phyloP scores from a whole-genome alignment of 2,888 invertebrate genomes.

The Biston betularia region DNA sequence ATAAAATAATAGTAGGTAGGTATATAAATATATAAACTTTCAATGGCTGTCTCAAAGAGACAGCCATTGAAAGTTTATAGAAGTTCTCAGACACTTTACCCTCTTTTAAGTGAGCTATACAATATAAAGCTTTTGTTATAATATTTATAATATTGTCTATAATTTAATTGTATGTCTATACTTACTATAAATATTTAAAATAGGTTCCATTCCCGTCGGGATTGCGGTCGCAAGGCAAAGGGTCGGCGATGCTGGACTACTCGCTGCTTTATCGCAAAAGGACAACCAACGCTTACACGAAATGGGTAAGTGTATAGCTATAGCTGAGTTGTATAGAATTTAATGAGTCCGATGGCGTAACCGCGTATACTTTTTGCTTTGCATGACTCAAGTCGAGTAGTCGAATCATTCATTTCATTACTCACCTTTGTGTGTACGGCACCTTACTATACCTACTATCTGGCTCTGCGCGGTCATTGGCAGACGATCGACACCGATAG shows the following conservation, averaged over 20 bases:
- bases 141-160: neutral
- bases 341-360: constrained; percentile 33
- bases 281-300: constrained; percentile 86
- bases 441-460: constrained; percentile 21
- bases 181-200: constrained; percentile 24
- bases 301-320: constrained; percentile 74
- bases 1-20: no score
- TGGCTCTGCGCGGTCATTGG: constrained; percentile 54
- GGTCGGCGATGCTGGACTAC: constrained; percentile 87
- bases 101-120: no score
- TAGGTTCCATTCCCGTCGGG: constrained; percentile 90
- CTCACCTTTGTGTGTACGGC: constrained; percentile 29
- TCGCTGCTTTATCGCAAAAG: constrained; percentile 85
- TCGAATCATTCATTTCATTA: constrained; percentile 35
- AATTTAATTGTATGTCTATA: neutral
- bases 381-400: constrained; percentile 18
- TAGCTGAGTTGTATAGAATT: constrained; percentile 10
- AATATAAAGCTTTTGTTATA: neutral
- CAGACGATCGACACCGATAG: constrained; percentile 51
- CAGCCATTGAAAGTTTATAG: constrained; percentile 7
- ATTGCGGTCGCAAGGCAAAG: constrained; percentile 94
- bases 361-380: constrained; percentile 15
- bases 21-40: no score
- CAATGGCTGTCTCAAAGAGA: no score
- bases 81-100: neutral